Conservation (phyloP, 2,113 vertebrate species). For the Bothrops jararaca region DNA sequence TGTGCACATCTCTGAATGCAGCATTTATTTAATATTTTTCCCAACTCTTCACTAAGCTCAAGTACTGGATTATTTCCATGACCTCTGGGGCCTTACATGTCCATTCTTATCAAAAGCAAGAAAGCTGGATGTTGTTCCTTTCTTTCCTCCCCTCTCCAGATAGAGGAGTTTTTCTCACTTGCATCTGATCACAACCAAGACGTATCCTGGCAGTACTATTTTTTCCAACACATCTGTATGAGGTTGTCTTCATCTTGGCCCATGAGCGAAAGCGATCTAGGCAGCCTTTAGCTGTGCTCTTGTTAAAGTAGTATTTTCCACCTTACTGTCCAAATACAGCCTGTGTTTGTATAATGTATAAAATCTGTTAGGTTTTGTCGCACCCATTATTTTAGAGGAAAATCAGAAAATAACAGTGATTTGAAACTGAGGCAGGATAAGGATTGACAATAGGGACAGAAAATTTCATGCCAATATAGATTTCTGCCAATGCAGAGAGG, state of each 20-base stretch:
- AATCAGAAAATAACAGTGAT: not conserved
- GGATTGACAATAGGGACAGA: not conserved
- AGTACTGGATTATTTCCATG: not conserved
- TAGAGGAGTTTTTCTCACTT: not conserved
- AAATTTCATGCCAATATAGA: not conserved
- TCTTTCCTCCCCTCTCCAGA: not conserved
- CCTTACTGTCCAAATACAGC: not conserved
- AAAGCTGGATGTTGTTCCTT: not conserved
- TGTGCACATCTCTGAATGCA: not conserved
- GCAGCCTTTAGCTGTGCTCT: not conserved
- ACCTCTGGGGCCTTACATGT: accelerated
- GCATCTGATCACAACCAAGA: not conserved
- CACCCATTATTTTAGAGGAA: not conserved
- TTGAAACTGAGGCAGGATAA: not conserved
- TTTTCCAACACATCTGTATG: not conserved
- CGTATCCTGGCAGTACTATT: not conserved
- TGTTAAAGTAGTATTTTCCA: not conserved
- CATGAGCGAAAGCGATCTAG: not conserved
- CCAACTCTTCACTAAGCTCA: not conserved
- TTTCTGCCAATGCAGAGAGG: not conserved
- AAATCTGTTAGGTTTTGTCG: not conserved
- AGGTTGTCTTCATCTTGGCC: not conserved
- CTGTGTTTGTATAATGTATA: not conserved
- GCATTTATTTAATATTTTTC: not conserved
- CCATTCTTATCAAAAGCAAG: not conserved